A percentile compares a stretch with the other conserved stretches of the same genome.
Conservation (phyloP, 2,888 invertebrate species). For the Notodonta dromedarius region DNA sequence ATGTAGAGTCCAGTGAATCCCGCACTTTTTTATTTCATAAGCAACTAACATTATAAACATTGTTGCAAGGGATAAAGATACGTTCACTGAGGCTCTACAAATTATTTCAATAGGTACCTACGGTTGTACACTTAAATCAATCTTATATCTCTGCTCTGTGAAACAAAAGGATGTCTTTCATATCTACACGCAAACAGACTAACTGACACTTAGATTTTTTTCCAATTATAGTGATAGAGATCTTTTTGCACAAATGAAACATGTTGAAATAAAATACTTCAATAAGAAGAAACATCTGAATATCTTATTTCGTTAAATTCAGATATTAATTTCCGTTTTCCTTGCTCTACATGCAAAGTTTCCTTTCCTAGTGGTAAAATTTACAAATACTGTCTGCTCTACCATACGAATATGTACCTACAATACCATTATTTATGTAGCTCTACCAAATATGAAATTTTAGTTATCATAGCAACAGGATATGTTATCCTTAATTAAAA, state of each 20-base stretch:
- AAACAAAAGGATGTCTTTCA: conserved; percentile 53
- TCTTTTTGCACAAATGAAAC: conserved; percentile 31
- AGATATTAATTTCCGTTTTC: too few relatives aligned
- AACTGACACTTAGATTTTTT: conserved; percentile 61
- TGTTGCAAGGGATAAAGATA: neutral
- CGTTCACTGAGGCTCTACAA: neutral
- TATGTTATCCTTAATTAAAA: neutral
- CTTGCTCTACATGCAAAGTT: too few relatives aligned
- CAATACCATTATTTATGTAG: too few relatives aligned
- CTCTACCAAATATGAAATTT: too few relatives aligned
- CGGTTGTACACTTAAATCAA: conserved; percentile 35
- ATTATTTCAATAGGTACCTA: conserved; percentile 25
- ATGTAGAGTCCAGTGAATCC: too few relatives aligned
- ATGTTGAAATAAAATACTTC: too few relatives aligned
- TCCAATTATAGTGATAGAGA: conserved; percentile 74
- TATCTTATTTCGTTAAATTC: too few relatives aligned
- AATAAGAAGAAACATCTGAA: too few relatives aligned
- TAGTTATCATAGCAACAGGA: neutral
- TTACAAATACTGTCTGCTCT: too few relatives aligned
- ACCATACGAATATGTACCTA: too few relatives aligned
- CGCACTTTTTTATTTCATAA: neutral
- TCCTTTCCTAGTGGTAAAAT: too few relatives aligned
- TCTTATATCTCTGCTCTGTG: conserved; percentile 27
- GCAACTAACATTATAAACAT: neutral
- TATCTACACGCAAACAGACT: conserved; percentile 7